A percentile compares a stretch with the other conserved stretches of the same genome.
Conservation (phyloP, 2,797 vertebrate species). For the Lacerta agilis region DNA sequence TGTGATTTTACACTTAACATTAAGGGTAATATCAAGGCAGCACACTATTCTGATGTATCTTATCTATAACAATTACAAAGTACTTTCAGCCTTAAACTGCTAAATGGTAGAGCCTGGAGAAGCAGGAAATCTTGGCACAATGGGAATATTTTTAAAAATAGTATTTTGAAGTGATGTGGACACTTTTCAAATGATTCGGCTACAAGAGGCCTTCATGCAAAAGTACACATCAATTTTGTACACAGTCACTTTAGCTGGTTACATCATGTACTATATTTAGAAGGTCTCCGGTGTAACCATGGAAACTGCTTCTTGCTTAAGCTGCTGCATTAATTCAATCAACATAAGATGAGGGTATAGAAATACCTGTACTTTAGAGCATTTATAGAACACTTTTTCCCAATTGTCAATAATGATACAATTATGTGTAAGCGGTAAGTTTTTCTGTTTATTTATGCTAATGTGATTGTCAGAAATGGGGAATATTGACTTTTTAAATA, state of each 20-base stretch:
- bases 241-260: slow-evolving; percentile 70
- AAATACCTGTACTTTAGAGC: slow-evolving; percentile 64
- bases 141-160: slow-evolving; percentile 73
- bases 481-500: background rate
- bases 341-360: slow-evolving; percentile 66
- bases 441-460: slow-evolving; percentile 6
- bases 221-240: slow-evolving; percentile 64
- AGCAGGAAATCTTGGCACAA: slow-evolving; percentile 60
- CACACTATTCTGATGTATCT: slow-evolving; percentile 43
- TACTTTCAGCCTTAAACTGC: slow-evolving; percentile 53
- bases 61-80: slow-evolving; percentile 67
- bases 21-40: slow-evolving; percentile 51
- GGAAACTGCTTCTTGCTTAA: slow-evolving; percentile 81
- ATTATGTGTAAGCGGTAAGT: background rate
- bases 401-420: slow-evolving; percentile 6
- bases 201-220: slow-evolving; percentile 70
- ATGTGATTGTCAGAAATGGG: background rate
- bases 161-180: slow-evolving; percentile 64
- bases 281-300: slow-evolving; percentile 77
- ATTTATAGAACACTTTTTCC: slow-evolving; percentile 60
- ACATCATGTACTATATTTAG: slow-evolving; percentile 83
- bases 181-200: slow-evolving; percentile 60
- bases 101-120: slow-evolving; percentile 60
- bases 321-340: slow-evolving; percentile 71
- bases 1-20: slow-evolving; percentile 43